A percentile compares a stretch with the other conserved stretches of the same genome.
These are phyloP conservation scores for Lasioglossum figueresi DNA, from an alignment of 2,888 invertebrate genomes.

Conservation along the genomic window DNA sequence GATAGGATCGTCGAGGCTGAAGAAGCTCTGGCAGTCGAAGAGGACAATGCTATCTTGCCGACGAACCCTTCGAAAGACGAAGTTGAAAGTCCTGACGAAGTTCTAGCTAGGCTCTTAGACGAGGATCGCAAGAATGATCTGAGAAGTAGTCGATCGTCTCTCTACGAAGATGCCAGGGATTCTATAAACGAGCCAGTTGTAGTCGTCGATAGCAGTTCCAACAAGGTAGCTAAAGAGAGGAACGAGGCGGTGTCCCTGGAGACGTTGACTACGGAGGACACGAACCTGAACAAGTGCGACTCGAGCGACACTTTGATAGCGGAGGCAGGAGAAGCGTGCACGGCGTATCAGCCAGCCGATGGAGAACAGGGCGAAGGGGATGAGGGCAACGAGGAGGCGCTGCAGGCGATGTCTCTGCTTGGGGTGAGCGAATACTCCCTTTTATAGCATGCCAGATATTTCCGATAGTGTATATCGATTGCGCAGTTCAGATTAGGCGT, in stretches of 20 bases:
- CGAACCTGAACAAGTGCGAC: constrained; percentile 78
- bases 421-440: constrained; percentile 65
- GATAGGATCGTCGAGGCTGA: constrained; percentile 50
- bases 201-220: background rate
- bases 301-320: constrained; percentile 80
- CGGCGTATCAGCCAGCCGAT: constrained; percentile 7
- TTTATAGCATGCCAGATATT: background rate
- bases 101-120: constrained; percentile 50
- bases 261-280: constrained; percentile 64
- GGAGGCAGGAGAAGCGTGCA: constrained; percentile 70
- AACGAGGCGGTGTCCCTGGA: constrained; percentile 64
- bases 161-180: constrained; percentile 76
- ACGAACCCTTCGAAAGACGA: constrained; percentile 7
- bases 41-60: background rate
- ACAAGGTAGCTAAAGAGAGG: constrained; percentile 19
- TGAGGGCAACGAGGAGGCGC: constrained; percentile 22
- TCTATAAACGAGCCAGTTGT: constrained; percentile 45
- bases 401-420: constrained; percentile 39
- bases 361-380: constrained; percentile 16
- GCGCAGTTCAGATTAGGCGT: background rate
- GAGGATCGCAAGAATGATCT: constrained; percentile 49
- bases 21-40: constrained; percentile 26
- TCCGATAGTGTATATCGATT: background rate
- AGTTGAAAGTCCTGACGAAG: constrained; percentile 30
- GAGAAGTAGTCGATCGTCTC: constrained; percentile 67